Conservation (phyloP, 2,888 invertebrate genomes). For the Drosophila maculinotata region DNA sequence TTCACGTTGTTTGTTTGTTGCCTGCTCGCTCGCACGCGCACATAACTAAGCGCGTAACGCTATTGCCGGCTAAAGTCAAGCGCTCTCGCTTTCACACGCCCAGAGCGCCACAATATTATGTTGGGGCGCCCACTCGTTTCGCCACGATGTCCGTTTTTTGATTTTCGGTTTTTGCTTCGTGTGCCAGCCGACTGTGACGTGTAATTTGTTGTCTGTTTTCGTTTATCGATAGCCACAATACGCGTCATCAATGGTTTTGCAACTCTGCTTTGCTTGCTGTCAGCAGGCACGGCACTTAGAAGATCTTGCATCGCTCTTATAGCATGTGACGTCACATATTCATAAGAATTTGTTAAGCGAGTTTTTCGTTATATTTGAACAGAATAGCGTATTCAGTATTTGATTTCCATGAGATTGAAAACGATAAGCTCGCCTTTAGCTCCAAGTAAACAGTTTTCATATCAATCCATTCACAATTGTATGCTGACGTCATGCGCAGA, state of each 20-base stretch:
- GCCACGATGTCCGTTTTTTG: slow-evolving; percentile 57
- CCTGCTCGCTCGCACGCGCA: slow-evolving; percentile 51
- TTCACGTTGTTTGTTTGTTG: slow-evolving; percentile 65
- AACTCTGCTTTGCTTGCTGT: slow-evolving; percentile 21
- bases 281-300: not conserved
- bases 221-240: slow-evolving; percentile 41
- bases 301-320: slow-evolving; percentile 3
- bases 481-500: slow-evolving; percentile 23
- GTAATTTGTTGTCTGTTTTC: slow-evolving; percentile 46
- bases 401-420: not conserved
- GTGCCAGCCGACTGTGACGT: slow-evolving; percentile 57
- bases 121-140: slow-evolving; percentile 50
- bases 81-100: slow-evolving; percentile 55
- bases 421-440: not conserved
- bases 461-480: not conserved
- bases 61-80: slow-evolving; percentile 56
- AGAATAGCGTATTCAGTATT: not conserved
- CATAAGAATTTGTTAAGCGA: not conserved
- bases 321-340: slow-evolving; percentile 10
- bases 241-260: slow-evolving; percentile 13
- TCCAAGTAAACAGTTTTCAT: not conserved
- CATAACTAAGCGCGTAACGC: not conserved
- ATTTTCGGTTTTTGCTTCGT: slow-evolving; percentile 41
- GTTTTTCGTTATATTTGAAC: not conserved
- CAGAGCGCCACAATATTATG: slow-evolving; percentile 54